Conservation (phyloP, 1,140 invertebrate genomes). For the Homalodisca vitripennis region DNA sequence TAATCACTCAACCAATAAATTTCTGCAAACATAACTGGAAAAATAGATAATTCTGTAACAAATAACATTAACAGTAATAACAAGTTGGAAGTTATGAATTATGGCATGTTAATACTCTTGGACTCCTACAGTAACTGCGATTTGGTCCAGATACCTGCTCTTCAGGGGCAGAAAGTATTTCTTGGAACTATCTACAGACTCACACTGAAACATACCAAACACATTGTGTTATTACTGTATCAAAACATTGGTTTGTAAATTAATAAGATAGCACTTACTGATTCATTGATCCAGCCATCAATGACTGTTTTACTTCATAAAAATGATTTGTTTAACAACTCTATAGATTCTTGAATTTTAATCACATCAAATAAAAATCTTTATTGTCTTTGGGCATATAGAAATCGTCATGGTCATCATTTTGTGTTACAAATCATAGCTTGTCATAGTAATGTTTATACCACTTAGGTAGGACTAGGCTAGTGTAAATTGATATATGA, state of each 20-base stretch:
- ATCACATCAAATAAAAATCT: constrained; percentile 20
- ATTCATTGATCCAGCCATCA: not conserved
- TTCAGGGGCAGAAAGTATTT: constrained; percentile 55
- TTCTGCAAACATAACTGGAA: too few species aligned
- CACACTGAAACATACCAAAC: constrained; percentile 51
- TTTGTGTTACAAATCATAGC: too few species aligned
- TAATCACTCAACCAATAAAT: too few species aligned
- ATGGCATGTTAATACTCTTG: constrained; percentile 44
- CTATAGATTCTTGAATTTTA: not conserved
- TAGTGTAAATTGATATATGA: too few species aligned
- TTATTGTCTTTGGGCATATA: too few species aligned
- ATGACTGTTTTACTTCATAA: not conserved
- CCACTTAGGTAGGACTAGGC: too few species aligned
- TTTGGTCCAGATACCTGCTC: constrained; percentile 55
- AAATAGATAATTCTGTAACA: too few species aligned
- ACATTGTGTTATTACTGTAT: constrained; percentile 19
- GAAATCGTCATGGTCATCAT: too few species aligned
- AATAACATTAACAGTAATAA: too few species aligned
- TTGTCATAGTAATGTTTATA: too few species aligned
- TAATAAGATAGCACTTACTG: not conserved
- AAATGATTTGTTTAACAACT: not conserved
- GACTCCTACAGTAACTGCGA: constrained; percentile 49
- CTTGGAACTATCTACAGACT: constrained; percentile 51
- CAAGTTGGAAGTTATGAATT: too few species aligned
- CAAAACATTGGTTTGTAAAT: not conserved